Percentiles rank a stretch among this genome's conserved stretches.
phyloP scores from a whole-genome alignment of 2,888 invertebrate genomes.

The Rambutsinella grinnellia region DNA sequence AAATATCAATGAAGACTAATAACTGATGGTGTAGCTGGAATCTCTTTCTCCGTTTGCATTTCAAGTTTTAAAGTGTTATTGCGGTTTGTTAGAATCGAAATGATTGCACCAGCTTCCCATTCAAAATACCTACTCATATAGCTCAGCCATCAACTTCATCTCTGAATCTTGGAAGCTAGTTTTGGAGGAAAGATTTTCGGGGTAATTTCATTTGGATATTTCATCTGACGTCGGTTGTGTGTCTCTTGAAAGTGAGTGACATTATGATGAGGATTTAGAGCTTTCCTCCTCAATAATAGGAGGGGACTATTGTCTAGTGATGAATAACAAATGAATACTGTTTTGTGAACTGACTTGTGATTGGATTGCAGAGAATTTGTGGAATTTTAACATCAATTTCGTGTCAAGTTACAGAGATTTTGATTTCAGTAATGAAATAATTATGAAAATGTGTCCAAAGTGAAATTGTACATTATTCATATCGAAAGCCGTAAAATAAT shows the following conservation, averaged over 20 bases:
- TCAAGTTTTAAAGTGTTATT: background rate
- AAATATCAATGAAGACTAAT: background rate
- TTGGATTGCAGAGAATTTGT: background rate
- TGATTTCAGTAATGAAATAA: background rate
- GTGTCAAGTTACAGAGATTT: background rate
- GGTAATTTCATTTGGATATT: background rate
- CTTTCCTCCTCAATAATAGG: background rate
- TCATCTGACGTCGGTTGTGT: conserved; percentile 13
- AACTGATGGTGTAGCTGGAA: background rate
- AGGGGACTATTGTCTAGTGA: conserved; percentile 4
- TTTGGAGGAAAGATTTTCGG: background rate
- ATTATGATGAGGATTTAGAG: conserved; percentile 21
- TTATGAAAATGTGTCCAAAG: background rate
- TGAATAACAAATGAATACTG: conserved; percentile 34
- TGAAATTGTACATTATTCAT: background rate
- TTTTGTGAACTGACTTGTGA: background rate
- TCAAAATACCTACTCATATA: no score
- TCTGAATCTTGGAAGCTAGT: no score
- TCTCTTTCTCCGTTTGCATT: background rate
- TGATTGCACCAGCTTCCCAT: no score
- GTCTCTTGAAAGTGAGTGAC: conserved; percentile 33
- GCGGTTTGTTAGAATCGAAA: background rate
- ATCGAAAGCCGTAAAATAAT: no score
- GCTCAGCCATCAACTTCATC: no score
- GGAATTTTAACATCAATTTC: conserved; percentile 18